These are phyloP conservation scores for Brachyptera risi DNA, from an alignment of 2,888 invertebrate genomes.

Conservation along the genomic window DNA sequence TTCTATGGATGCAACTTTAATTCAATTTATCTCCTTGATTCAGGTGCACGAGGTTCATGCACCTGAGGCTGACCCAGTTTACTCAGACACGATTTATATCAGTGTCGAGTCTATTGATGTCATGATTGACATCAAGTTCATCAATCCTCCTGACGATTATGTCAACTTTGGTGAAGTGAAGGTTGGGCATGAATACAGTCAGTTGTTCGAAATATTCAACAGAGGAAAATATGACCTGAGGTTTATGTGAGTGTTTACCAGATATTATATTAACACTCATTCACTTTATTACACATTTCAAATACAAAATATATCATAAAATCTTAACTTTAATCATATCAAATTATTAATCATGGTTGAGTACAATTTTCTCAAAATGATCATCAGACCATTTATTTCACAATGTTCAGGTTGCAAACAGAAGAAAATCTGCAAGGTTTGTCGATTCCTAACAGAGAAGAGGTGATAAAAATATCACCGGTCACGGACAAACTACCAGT, in stretches of 20 bases:
- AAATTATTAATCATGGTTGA: background rate
- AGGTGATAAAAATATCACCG: constrained; percentile 35
- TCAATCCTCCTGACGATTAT: constrained; percentile 46
- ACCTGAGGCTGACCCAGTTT: constrained; percentile 41
- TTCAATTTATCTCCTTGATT: no score
- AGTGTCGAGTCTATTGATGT: constrained; percentile 60
- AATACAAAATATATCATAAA: no score
- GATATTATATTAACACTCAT: no score
- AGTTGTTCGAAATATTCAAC: constrained; percentile 53
- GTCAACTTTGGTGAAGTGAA: constrained; percentile 56
- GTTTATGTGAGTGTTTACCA: constrained; percentile 52
- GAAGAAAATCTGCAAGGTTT: background rate
- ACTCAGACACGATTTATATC: constrained; percentile 46
- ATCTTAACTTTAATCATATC: background rate
- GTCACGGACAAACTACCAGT: constrained; percentile 35
- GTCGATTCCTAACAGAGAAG: background rate
- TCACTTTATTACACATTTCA: no score
- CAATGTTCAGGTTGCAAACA: background rate
- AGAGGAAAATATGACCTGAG: constrained; percentile 55
- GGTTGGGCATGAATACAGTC: constrained; percentile 49
- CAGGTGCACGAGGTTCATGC: background rate
- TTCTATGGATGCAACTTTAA: no score
- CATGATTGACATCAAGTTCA: constrained; percentile 51
- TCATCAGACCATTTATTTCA: no score
- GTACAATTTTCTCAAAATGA: no score